Evolutionary conservation across 2,888 invertebrate genomes (phyloP).

Genomic region (Eueremaeus valkanovi): DNA sequence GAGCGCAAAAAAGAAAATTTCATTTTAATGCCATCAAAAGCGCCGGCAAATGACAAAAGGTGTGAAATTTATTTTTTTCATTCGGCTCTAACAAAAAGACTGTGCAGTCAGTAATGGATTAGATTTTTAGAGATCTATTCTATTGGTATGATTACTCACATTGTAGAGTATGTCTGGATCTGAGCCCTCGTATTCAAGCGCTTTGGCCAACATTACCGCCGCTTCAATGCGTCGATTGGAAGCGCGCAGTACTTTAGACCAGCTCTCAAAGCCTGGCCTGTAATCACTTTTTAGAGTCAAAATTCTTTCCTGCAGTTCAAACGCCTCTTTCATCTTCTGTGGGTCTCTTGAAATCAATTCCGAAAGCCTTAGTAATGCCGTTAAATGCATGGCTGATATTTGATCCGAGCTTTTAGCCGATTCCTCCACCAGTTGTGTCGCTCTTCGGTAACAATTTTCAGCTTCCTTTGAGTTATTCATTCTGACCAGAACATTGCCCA

Average conservation of each 20-base stretch:
- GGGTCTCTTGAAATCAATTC: slow-evolving; percentile 30
- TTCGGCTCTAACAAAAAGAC: background rate
- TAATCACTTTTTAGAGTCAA: slow-evolving; percentile 11
- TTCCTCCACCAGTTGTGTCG: background rate
- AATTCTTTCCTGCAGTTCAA: slow-evolving; percentile 21
- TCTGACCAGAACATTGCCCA: slow-evolving; percentile 52
- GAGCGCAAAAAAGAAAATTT: slow-evolving; percentile 6
- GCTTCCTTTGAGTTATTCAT: slow-evolving; percentile 50
- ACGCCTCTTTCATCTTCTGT: slow-evolving; percentile 25
- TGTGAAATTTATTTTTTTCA: background rate
- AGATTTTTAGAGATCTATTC: background rate
- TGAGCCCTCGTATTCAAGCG: slow-evolving; percentile 23
- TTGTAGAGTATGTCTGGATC: slow-evolving; percentile 43
- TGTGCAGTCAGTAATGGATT: background rate
- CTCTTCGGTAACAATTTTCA: slow-evolving; percentile 50
- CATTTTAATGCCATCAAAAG: background rate
- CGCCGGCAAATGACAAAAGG: slow-evolving; percentile 6
- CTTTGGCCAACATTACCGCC: slow-evolving; percentile 27
- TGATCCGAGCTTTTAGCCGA: slow-evolving; percentile 30
- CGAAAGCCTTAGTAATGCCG: slow-evolving; percentile 28
- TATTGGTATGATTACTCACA: slow-evolving; percentile 42
- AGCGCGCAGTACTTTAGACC: slow-evolving; percentile 1
- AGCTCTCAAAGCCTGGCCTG: slow-evolving; percentile 21
- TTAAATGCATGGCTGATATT: slow-evolving; percentile 38
- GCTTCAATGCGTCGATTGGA: slow-evolving; percentile 25